Percentiles rank a stretch among this genome's conserved stretches.
Evolutionary conservation across 2,888 invertebrate species (phyloP).

Genomic region (Caenorhabditis auriculariae): DNA sequence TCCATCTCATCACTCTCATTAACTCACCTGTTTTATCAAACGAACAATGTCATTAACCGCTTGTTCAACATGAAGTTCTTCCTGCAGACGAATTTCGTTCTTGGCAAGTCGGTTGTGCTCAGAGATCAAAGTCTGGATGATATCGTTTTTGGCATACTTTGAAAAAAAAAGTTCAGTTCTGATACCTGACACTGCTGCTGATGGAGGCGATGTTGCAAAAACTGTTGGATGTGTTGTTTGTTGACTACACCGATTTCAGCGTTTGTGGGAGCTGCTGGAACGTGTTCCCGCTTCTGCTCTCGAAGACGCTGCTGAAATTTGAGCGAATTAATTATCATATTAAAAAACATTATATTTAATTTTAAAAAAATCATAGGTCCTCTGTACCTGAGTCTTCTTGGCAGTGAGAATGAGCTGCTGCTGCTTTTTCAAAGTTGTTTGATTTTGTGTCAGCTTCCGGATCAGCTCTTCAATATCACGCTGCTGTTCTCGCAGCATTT

Average conservation of each 20-base stretch:
- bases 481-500: slow-evolving; percentile 54
- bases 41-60: slow-evolving; percentile 60
- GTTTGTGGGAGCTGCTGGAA: slow-evolving; percentile 3
- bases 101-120: slow-evolving; percentile 43
- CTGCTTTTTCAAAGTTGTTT: slow-evolving; percentile 53
- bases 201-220: slow-evolving; percentile 45
- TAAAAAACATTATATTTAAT: not conserved
- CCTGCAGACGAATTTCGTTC: slow-evolving; percentile 48
- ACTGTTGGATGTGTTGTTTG: slow-evolving; percentile 44
- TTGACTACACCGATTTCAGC: slow-evolving; percentile 42
- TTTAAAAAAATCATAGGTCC: not conserved
- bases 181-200: no score
- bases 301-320: slow-evolving; percentile 6
- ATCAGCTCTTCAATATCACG: slow-evolving; percentile 52
- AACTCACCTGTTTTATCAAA: slow-evolving; percentile 29
- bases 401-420: slow-evolving; percentile 57
- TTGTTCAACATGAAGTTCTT: slow-evolving; percentile 53
- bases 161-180: no score
- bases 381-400: slow-evolving; percentile 25
- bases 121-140: slow-evolving; percentile 33
- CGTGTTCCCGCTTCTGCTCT: slow-evolving; percentile 2
- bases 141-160: no score
- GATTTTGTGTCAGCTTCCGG: slow-evolving; percentile 48
- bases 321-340: not conserved
- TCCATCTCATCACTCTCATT: not conserved